phyloP scores from a whole-genome alignment of 2,797 vertebrate genomes.

The Anguilla pacifica region DNA sequence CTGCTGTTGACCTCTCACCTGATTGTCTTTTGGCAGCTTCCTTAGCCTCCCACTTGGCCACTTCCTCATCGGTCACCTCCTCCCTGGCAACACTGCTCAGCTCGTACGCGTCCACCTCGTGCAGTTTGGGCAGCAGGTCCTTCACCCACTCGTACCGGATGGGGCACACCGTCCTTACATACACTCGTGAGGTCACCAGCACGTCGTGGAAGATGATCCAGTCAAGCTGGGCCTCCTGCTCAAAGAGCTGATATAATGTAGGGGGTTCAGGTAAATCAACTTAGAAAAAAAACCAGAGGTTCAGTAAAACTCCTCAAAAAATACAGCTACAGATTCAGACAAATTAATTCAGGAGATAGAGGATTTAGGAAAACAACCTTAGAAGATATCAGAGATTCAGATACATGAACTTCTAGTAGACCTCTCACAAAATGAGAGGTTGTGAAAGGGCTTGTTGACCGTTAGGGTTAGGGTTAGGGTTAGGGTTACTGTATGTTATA shows the following conservation, averaged over 20 bases:
- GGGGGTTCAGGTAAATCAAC: background rate
- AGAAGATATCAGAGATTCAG: background rate
- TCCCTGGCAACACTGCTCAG: conserved; percentile 91
- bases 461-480: background rate
- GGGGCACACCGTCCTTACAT: conserved; percentile 89
- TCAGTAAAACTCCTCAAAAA: background rate
- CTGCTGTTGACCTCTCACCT: conserved; percentile 66
- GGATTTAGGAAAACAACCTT: background rate
- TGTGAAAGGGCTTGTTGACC: background rate
- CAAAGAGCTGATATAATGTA: conserved; percentile 76
- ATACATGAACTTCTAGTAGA: background rate
- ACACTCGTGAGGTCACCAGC: conserved; percentile 90
- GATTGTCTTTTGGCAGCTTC: conserved; percentile 78
- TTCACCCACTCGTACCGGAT: conserved; percentile 94
- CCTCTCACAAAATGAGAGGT: background rate
- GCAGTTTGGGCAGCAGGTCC: conserved; percentile 89
- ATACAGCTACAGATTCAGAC: background rate
- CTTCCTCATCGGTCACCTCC: conserved; percentile 88
- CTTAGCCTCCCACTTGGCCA: conserved; percentile 80
- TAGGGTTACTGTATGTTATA: background rate
- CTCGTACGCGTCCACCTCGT: conserved; percentile 89
- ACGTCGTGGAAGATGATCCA: conserved; percentile 98
- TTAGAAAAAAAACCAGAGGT: background rate
- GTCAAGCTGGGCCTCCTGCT: conserved; percentile 84
- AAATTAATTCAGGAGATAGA: background rate